Evolutionary conservation across 2,797 vertebrate genomes (phyloP), one percentile per base, ranked within the genome.

Genomic region (Ambastaia sidthimunki): DNA sequence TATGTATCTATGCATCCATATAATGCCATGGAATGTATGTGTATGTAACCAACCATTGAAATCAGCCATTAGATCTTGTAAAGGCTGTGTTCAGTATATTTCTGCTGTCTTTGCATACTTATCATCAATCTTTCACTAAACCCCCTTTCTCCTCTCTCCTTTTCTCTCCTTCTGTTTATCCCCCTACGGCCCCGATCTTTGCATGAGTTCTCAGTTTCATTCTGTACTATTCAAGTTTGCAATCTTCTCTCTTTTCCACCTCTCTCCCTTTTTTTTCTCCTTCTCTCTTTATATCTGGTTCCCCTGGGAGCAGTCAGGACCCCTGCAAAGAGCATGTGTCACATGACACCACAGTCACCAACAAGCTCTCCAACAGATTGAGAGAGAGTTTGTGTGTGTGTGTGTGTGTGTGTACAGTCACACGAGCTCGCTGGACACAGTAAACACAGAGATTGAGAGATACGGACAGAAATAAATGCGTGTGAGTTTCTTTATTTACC

Each of bases 241-340:
- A 63, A 18, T 81, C 74, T 67, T 88, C 70, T 70, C 80, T 83
- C 23, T 76, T 59, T 59, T 80, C 48, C 85, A 60, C 15, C 54
- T 68, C 76, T 74, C 84, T 63, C 88, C 81, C 84, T 86, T 86
- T 87, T 28, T n/a, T 86, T 80, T 84, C 77, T 67, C 73, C 76
- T 83, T 84, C 77, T 52, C 66, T 82, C 73, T 80, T 44, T 55
- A 84, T 87, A 57, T 50, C 80, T 89, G 76, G 21, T 52, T 1
- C 85, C 13, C 50, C 12, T 67, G 68, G 57, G 77, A 85, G 76
- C 70, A 59, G 75, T 70, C 34, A 48, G 73, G 73, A 73, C 77
- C 82, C 82, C 78, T 76, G 84, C 72, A 80, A 71, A 63, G 80
- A 81, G 65, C 65, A 54, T 65, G 72, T 76, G 67, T 70, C 82